Evolutionary conservation across 2,888 invertebrate genomes (phyloP), one percentile per base, ranked within the genome.

Genomic region (Drosophila suboccidentalis): DNA sequence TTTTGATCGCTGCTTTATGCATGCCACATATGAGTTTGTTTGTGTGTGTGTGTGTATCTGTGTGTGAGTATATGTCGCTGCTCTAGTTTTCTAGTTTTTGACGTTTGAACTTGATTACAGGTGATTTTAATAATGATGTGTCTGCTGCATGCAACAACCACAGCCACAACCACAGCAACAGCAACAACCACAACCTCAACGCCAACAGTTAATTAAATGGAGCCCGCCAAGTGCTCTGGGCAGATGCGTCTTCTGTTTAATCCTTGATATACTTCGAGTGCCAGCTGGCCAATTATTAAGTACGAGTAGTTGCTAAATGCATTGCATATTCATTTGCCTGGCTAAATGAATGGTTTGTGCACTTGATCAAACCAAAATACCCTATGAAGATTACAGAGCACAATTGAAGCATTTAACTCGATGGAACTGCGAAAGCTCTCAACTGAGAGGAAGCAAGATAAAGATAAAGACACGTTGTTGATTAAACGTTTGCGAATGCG

Each of bases 41-140:
- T 43, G n/a, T 47, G 15, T 57, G 19, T 54, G n/a, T 55, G 11
- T 49, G 22, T 47, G 5, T 57, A 26, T 55, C 41, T 64, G 57
- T 63, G 34, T 69, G 44, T 51, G 43, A 60, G 46, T 78, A 68
- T 59, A 47, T 70, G 63, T 49, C 41, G 50, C 36, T 80, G 76
- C 77, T 76, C 81, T 81, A 80, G 77, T 76, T 83, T 76, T 77
- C 73, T 67, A 75, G 65, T 69, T 69, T 82, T 87, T 87, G 87
- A 84, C 82, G 89, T 82, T 82, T 88, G 87, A 87, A 89, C 86
- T 89, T 89, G 89, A 89, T 87, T 86, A 82, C 78, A 74, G 86
- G 82, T 87, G 87, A 87, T 87, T 87, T 87, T 77, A 76, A 88
- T 87, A 86, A 86, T 86, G 82, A 88, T 87, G 85, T 82, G 50